A percentile compares a stretch with the other conserved stretches of the same genome.
phyloP scores from a whole-genome alignment of 2,888 invertebrate genomes.

The Resseliella maxima region DNA sequence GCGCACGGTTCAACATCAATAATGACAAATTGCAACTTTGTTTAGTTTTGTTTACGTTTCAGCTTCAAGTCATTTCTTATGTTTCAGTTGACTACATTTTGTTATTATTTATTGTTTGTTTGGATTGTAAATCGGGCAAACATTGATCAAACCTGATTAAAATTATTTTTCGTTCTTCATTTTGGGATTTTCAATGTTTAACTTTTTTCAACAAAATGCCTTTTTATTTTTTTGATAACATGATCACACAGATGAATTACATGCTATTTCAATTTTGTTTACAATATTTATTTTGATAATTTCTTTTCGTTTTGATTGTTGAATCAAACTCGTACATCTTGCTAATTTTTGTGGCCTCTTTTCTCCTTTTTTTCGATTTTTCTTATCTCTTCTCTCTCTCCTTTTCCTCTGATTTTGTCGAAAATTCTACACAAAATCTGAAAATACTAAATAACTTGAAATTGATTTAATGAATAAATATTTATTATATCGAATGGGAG shows the following conservation, averaged over 20 bases:
- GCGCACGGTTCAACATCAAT: constrained; percentile 15
- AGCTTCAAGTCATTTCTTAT: constrained; percentile 7
- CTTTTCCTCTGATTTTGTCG: no score
- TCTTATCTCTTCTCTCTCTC: no score
- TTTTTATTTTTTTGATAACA: no score
- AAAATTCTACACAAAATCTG: no score
- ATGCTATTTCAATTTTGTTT: background rate
- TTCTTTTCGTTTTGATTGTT: background rate
- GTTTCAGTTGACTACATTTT: background rate
- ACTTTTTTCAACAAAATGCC: background rate
- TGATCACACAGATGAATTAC: background rate
- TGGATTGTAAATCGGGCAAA: constrained; percentile 19
- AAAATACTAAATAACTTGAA: no score
- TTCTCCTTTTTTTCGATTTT: no score
- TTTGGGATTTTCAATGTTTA: background rate
- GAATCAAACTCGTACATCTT: background rate
- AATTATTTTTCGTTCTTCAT: background rate
- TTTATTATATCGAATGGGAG: background rate
- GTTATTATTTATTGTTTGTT: background rate
- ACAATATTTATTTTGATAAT: background rate
- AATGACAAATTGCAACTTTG: constrained; percentile 33
- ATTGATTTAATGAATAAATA: no score
- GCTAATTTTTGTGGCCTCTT: background rate
- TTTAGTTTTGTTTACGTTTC: constrained; percentile 2
- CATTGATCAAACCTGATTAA: background rate